phyloP scores from a whole-genome alignment of 92 coral and sea anemone species.

The Porites evermanni region DNA sequence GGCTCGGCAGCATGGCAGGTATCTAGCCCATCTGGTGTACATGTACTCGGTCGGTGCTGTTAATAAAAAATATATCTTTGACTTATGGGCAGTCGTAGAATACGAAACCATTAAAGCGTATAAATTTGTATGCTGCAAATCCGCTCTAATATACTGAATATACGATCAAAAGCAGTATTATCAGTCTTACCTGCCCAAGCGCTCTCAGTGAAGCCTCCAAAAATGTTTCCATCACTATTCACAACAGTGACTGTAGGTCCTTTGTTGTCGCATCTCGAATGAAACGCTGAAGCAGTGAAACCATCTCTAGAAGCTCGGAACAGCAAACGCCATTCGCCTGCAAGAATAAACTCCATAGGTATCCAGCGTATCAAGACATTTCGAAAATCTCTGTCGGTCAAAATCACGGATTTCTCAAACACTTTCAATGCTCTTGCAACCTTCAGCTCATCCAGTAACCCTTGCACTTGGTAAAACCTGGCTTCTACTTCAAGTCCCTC shows the following conservation, averaged over 20 bases:
- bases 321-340: too few species aligned
- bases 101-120: too few species aligned
- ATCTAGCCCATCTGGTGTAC: too few species aligned
- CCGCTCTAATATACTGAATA: too few species aligned
- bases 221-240: neutral
- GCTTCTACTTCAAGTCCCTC: neutral
- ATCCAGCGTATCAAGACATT: neutral
- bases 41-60: too few species aligned
- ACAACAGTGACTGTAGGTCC: neutral
- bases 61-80: too few species aligned
- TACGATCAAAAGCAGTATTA: too few species aligned
- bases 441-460: neutral
- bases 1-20: too few species aligned
- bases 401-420: neutral
- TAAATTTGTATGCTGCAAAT: too few species aligned
- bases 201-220: neutral
- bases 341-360: neutral
- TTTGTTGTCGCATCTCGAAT: neutral
- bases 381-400: neutral
- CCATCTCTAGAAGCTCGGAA: constrained; percentile 5
- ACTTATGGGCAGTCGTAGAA: too few species aligned
- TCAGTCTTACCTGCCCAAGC: too few species aligned
- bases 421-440: neutral
- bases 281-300: constrained; percentile 24
- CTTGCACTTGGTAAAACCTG: neutral